Evolutionary conservation across 2,113 vertebrate species (phyloP).

Genomic region (Numenius arquata): DNA sequence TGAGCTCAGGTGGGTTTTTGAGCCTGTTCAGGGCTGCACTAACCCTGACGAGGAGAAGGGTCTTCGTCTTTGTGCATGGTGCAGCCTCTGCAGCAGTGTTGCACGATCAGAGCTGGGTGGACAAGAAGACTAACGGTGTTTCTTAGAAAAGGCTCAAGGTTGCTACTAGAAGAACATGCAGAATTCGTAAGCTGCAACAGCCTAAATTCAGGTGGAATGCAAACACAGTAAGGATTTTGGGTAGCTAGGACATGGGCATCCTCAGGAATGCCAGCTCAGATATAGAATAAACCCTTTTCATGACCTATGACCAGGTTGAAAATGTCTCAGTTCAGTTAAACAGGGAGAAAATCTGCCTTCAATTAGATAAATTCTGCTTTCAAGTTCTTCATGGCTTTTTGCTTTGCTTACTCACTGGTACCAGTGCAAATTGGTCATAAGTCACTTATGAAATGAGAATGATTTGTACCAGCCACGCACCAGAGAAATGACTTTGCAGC

Average conservation of each 20-base stretch:
- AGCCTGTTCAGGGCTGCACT: neutral
- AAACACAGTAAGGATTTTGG: neutral
- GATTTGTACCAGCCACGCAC: neutral
- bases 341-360: neutral
- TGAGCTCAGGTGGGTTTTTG: neutral
- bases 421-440: neutral
- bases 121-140: neutral
- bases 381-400: neutral
- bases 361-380: neutral
- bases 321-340: neutral
- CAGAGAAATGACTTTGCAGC: neutral
- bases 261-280: neutral
- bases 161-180: neutral
- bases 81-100: neutral
- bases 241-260: fast-evolving
- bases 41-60: neutral
- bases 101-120: neutral
- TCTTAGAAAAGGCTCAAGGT: neutral
- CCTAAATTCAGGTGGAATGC: neutral
- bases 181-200: neutral
- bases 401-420: neutral
- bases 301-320: neutral
- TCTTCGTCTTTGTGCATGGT: neutral
- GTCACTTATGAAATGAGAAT: neutral
- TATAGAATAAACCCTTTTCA: neutral